These are phyloP conservation scores for Agapornis roseicollis DNA, from an alignment of 2,113 vertebrate genomes.

Conservation along the genomic window DNA sequence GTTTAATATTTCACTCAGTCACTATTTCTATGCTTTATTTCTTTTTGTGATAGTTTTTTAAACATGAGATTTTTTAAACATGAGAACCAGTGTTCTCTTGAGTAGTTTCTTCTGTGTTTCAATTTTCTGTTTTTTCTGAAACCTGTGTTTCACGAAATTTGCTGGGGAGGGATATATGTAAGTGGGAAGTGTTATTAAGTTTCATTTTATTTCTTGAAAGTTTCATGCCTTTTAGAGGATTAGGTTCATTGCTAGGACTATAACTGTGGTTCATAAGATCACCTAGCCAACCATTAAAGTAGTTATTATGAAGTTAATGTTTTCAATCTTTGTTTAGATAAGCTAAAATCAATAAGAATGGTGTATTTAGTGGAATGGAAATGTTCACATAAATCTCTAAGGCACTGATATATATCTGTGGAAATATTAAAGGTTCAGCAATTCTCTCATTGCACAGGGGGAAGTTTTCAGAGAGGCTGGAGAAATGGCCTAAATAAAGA, in stretches of 20 bases:
- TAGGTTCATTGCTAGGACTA: background rate
- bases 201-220: background rate
- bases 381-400: background rate
- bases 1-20: background rate
- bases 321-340: background rate
- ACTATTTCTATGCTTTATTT: background rate
- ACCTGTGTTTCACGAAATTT: background rate
- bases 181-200: background rate
- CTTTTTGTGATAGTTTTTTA: background rate
- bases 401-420: background rate
- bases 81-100: background rate
- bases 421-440: slow-evolving; percentile 32
- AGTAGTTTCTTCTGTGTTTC: background rate
- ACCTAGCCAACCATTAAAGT: background rate
- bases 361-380: slow-evolving; percentile 34
- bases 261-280: background rate
- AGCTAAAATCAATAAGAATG: slow-evolving; percentile 25
- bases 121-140: background rate
- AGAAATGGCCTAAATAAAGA: slow-evolving; percentile 1
- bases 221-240: background rate
- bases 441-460: background rate
- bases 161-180: background rate
- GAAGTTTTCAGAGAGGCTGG: background rate
- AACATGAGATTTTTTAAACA: background rate
- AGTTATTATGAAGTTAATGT: background rate